Conservation (phyloP, 2,113 vertebrate species). For the Dipodomys merriami region DNA sequence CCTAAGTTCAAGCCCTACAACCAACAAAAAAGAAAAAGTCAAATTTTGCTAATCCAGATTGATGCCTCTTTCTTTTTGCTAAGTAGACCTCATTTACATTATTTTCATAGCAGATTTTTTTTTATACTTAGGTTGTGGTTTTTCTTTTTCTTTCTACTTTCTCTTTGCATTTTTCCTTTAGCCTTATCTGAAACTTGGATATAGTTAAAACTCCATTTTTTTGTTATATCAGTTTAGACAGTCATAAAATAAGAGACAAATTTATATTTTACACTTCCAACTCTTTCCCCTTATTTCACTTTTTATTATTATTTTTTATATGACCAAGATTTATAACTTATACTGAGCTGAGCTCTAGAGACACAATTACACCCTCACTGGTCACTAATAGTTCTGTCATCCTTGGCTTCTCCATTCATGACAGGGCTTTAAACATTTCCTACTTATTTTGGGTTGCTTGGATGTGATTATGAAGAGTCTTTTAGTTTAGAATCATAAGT, state of each 20-base stretch:
- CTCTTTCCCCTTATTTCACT: constrained; percentile 4
- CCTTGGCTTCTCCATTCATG: background rate
- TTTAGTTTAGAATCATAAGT: background rate
- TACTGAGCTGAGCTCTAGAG: constrained; percentile 18
- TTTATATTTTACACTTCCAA: constrained; percentile 3
- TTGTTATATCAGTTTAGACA: background rate
- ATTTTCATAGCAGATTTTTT: background rate
- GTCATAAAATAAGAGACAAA: background rate
- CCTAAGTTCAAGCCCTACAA: too few species aligned
- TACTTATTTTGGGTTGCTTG: background rate
- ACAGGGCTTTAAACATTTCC: constrained; percentile 28
- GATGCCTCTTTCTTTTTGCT: constrained; percentile 32
- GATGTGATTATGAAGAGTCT: background rate
- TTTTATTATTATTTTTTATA: constrained; percentile 37
- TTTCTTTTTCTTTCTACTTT: background rate
- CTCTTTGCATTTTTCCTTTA: constrained; percentile 28
- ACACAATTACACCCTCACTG: constrained; percentile 25
- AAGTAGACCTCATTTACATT: constrained; percentile 24
- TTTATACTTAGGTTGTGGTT: background rate
- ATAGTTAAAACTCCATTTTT: constrained; percentile 18
- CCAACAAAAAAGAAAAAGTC: too few species aligned
- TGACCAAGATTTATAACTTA: constrained; percentile 32
- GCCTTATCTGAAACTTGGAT: constrained; percentile 40
- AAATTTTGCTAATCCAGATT: constrained; percentile 15
- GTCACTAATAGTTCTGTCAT: background rate